A percentile compares a stretch with the other conserved stretches of the same genome.
Evolutionary conservation across 2,888 invertebrate species (phyloP).

Genomic region (Amitus sp.): DNA sequence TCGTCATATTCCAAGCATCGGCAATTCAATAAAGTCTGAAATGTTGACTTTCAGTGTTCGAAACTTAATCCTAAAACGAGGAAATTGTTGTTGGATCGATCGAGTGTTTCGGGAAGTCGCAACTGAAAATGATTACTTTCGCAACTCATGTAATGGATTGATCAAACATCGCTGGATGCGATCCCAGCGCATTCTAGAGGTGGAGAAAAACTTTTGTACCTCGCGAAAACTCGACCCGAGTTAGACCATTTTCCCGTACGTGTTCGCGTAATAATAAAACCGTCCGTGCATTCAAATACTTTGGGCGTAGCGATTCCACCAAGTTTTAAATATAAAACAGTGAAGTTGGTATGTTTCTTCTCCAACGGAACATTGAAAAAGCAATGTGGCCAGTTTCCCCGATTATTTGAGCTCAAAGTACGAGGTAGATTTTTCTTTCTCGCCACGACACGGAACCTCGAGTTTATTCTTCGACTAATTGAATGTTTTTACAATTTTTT

Average conservation of each 20-base stretch:
- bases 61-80: no score
- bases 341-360: neutral
- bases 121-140: neutral
- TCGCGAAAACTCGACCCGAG: constrained; percentile 2
- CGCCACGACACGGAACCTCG: neutral
- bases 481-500: no score
- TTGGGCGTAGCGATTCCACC: neutral
- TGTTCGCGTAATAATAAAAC: constrained; percentile 5
- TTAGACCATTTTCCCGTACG: constrained; percentile 3
- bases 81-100: neutral
- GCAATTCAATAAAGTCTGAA: no score
- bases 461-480: no score
- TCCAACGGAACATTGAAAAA: neutral
- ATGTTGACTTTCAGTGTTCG: no score
- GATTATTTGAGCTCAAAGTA: neutral
- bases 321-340: constrained; percentile 2
- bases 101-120: neutral
- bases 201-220: neutral
- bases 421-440: neutral
- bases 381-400: neutral
- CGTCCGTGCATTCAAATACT: neutral
- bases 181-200: constrained; percentile 3
- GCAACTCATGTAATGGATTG: constrained; percentile 9
- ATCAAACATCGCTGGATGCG: constrained; percentile 7
- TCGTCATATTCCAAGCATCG: no score